Base-by-base conservation (phyloP, 2,797 vertebrate species). In the Cyclopterus lumpus region DNA sequence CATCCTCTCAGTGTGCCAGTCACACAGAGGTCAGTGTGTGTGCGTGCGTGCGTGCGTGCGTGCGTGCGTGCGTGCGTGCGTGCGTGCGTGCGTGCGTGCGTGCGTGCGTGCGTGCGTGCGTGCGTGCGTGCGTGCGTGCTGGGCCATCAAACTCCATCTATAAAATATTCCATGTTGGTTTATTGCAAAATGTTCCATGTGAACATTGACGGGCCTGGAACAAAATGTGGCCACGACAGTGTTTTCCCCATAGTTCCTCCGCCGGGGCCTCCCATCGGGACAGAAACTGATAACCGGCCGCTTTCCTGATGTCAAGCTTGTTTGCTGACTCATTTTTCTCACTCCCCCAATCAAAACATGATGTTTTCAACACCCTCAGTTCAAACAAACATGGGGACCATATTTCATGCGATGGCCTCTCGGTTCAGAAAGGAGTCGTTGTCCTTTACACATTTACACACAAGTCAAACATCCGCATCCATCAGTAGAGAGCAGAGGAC, bases 141-240 rank as follows among this genome's bases (percentile, higher is more conserved):
- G 51, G 22, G 46, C 10, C 51, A 64, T 38, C 57, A 36, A 62
- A 38, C 53, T 55, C 59, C n/a, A n/a, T n/a, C n/a, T n/a, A n/a
- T n/a, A 20, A 79, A 82, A 81, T 79, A 82, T 83, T 88, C 81
- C 77, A 81, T 74, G 75, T 55, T 49, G 53, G 81, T 77, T 81
- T 68, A 69, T 26, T 24, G 18, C 11, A 3, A 18, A 30, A 55
- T 67, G 89, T 90, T 88, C 75, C 84, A 64, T 60, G 15, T 34
- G 63, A 57, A 48, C 11, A 20, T 61, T 8, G 70, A 71, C 24
- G 58, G 18, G 2, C 42, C 20, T 24, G 79, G n/a, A 81, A 66
- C 28, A 80, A 73, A 85, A 79, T 30, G 71, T 22, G 28, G 58
- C 67, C 8, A 22, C 11, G 5, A 3, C 22, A 46, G 38, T 82